Evolutionary conservation across 2,113 vertebrate species (phyloP).

Genomic region (Hipposideros armiger): DNA sequence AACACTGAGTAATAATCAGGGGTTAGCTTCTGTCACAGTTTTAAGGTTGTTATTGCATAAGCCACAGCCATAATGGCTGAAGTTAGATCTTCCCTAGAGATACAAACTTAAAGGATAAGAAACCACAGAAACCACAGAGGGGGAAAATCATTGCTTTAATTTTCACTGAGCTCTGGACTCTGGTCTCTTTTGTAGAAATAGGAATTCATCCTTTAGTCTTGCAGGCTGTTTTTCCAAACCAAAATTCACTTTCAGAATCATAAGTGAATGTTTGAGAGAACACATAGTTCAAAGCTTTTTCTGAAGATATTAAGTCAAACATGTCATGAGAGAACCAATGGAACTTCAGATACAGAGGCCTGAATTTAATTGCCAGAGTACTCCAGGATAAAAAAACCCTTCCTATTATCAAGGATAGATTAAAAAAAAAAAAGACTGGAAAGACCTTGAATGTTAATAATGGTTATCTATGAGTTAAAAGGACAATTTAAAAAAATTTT

Average conservation of each 20-base stretch:
- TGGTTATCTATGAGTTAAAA: neutral
- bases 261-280: neutral
- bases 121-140: neutral
- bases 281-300: neutral
- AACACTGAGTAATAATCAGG: neutral
- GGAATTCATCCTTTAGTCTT: neutral
- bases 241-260: neutral
- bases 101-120: neutral
- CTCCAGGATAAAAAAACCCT: neutral
- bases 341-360: neutral
- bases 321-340: neutral
- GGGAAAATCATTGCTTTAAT: neutral
- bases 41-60: neutral
- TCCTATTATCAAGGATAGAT: neutral
- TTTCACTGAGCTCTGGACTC: neutral
- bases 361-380: neutral
- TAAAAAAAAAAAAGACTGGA: neutral
- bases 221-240: neutral
- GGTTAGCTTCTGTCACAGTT: neutral
- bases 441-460: neutral
- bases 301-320: neutral
- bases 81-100: neutral
- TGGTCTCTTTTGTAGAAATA: neutral
- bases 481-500: neutral
- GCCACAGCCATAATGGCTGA: neutral